Percentiles rank a stretch among this genome's conserved stretches.
phyloP scores from a whole-genome alignment of 2,113 vertebrate species.

The Trogon melanurus region DNA sequence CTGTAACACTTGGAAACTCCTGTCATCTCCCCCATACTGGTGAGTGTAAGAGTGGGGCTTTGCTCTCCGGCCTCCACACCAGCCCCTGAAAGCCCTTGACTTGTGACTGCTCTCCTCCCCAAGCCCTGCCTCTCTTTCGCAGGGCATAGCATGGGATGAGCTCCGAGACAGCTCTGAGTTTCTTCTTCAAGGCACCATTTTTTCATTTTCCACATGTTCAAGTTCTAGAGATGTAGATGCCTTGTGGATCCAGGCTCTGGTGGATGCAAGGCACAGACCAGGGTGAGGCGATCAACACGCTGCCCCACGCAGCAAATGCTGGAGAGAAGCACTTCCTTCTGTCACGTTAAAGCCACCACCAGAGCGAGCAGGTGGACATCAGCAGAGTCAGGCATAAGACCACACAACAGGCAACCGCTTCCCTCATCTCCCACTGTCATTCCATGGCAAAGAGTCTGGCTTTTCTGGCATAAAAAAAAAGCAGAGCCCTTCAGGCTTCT shows the following conservation, averaged over 20 bases:
- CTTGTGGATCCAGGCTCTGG: neutral
- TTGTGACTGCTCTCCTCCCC: neutral
- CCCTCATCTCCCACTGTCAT: neutral
- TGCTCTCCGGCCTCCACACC: neutral
- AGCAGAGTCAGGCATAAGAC: accelerated
- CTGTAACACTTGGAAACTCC: neutral
- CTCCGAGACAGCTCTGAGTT: neutral
- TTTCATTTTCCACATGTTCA: accelerated
- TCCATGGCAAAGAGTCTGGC: accelerated
- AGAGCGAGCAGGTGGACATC: neutral
- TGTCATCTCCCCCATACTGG: neutral
- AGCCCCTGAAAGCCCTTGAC: neutral
- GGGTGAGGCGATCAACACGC: neutral
- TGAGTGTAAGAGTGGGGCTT: neutral
- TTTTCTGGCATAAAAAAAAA: neutral
- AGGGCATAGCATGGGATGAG: neutral
- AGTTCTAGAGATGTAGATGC: neutral
- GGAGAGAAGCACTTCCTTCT: neutral
- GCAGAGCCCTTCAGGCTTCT: neutral
- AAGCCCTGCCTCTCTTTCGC: neutral
- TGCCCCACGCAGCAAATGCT: neutral
- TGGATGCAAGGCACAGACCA: neutral
- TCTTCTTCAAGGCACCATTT: neutral
- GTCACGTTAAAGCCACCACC: neutral
- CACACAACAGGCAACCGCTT: neutral